Conservation (phyloP, 2,113 vertebrate genomes). For the Microtus richardsoni region DNA sequence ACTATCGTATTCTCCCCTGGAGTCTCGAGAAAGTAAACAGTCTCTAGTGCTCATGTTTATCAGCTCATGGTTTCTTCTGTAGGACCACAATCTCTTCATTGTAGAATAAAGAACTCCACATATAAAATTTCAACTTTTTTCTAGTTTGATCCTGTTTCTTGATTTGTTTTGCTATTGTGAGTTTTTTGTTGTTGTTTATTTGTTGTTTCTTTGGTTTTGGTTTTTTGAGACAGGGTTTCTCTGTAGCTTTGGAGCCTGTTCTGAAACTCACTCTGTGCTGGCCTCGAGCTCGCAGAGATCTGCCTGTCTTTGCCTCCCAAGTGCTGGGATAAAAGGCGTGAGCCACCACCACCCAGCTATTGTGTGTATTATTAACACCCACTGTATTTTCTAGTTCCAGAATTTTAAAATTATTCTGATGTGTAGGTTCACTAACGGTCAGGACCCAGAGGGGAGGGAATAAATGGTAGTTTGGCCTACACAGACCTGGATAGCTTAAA, state of each 20-base stretch:
- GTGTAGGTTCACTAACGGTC: neutral
- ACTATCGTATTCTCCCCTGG: neutral
- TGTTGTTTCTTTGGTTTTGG: too few species aligned
- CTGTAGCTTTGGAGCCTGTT: too few species aligned
- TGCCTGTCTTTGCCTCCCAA: too few species aligned
- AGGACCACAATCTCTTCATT: neutral
- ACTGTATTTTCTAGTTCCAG: neutral
- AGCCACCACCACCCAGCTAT: neutral
- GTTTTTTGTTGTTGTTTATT: too few species aligned
- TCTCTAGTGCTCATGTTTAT: neutral
- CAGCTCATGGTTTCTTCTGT: neutral
- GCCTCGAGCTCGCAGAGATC: too few species aligned
- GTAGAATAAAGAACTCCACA: neutral
- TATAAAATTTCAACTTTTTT: neutral
- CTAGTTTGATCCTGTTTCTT: conserved; percentile 11
- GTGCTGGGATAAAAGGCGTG: too few species aligned
- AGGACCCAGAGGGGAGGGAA: neutral
- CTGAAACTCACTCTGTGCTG: too few species aligned
- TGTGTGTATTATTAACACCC: neutral
- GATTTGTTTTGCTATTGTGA: neutral
- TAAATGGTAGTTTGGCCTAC: neutral
- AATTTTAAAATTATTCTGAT: neutral
- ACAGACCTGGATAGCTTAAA: neutral
- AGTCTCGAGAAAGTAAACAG: neutral
- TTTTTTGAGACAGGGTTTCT: too few species aligned